phyloP scores from a whole-genome alignment of 2,888 invertebrate species.

The Eudemis profundana region DNA sequence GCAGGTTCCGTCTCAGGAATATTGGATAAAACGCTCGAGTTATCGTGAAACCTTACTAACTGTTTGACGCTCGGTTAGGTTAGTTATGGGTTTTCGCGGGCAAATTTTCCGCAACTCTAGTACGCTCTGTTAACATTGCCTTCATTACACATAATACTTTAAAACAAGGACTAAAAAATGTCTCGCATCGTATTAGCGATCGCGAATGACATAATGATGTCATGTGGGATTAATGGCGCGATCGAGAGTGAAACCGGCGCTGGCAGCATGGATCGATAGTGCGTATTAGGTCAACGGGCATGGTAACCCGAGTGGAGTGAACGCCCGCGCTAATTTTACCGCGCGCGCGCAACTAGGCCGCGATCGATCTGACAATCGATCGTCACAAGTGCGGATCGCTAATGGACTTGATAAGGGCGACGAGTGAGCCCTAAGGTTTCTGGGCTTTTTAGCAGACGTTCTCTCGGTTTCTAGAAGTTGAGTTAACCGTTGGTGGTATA shows the following conservation, averaged over 20 bases:
- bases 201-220: slow-evolving; percentile 35
- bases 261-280: slow-evolving; percentile 38
- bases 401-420: slow-evolving; percentile 13
- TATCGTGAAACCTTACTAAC: too few species aligned
- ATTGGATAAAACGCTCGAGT: too few species aligned
- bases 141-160: too few species aligned
- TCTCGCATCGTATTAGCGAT: neutral
- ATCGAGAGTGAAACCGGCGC: slow-evolving; percentile 41
- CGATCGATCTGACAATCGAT: slow-evolving; percentile 28
- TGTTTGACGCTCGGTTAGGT: too few species aligned
- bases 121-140: too few species aligned
- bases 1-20: too few species aligned
- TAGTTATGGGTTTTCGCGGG: too few species aligned
- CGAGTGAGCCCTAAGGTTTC: slow-evolving; percentile 4
- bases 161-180: too few species aligned
- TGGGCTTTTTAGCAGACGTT: too few species aligned
- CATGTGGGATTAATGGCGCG: slow-evolving; percentile 25
- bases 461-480: too few species aligned
- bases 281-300: slow-evolving; percentile 38
- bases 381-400: slow-evolving; percentile 15
- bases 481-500: too few species aligned
- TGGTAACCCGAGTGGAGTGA: slow-evolving; percentile 44
- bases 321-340: slow-evolving; percentile 43
- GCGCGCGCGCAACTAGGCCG: slow-evolving; percentile 26
- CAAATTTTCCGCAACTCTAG: too few species aligned